These are phyloP conservation scores for Ceratitis capitata DNA, from an alignment of 1,140 invertebrate species.

Conservation along the genomic window DNA sequence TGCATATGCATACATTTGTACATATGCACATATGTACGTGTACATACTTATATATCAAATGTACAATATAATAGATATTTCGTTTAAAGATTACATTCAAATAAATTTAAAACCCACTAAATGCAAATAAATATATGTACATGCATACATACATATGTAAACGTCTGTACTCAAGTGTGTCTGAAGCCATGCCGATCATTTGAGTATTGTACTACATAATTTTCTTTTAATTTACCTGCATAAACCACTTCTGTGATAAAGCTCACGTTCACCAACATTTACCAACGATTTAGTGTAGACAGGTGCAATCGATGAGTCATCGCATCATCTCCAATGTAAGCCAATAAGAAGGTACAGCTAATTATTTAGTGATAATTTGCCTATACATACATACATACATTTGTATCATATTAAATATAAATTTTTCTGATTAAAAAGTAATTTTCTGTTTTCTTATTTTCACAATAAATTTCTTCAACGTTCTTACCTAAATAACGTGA, in stretches of 20 bases:
- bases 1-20: background rate
- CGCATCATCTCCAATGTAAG: background rate
- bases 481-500: no score
- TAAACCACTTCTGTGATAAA: background rate
- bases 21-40: background rate
- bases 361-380: no score
- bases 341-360: background rate
- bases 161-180: no score
- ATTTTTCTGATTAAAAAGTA: no score
- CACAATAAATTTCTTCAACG: no score
- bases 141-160: background rate
- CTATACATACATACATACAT: background rate
- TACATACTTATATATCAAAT: background rate
- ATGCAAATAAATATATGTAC: no score
- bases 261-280: background rate
- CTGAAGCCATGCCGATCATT: no score
- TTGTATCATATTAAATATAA: no score
- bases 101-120: no score
- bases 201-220: no score
- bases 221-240: no score
- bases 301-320: background rate
- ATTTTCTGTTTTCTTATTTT: no score
- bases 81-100: background rate
- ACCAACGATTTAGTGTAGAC: background rate
- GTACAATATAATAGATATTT: background rate